These are phyloP conservation scores for Todiramphus chloris DNA, from an alignment of 2,113 vertebrate genomes.

Conservation along the genomic window DNA sequence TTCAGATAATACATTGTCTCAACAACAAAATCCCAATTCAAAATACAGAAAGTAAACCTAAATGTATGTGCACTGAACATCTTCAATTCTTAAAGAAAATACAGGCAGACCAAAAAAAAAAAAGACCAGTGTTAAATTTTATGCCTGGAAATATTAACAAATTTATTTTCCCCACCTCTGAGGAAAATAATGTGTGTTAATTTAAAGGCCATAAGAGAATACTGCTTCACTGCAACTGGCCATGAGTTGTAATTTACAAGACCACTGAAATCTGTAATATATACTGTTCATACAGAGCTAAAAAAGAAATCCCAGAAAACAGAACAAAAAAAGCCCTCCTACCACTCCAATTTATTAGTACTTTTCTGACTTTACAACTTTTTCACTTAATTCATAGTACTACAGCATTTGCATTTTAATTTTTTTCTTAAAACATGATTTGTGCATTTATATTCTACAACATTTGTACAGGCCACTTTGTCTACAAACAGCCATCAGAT, in stretches of 20 bases:
- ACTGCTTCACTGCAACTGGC: neutral
- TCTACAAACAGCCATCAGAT: neutral
- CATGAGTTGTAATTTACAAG: conserved; percentile 19
- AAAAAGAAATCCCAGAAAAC: neutral
- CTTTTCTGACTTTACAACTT: neutral
- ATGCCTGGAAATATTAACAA: conserved; percentile 5
- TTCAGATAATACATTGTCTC: neutral
- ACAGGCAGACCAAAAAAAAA: neutral
- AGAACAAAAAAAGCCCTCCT: neutral
- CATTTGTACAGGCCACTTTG: neutral
- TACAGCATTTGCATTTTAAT: neutral
- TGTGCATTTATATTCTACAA: neutral
- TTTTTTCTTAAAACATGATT: neutral
- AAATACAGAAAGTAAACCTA: conserved; percentile 16
- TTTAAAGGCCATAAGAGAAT: conserved; percentile 32
- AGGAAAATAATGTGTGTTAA: conserved; percentile 31
- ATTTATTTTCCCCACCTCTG: neutral
- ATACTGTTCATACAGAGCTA: neutral
- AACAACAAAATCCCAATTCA: neutral
- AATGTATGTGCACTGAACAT: neutral
- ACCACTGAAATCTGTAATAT: conserved; percentile 3
- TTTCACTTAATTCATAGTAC: neutral
- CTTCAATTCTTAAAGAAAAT: conserved; percentile 15
- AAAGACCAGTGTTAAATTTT: neutral
- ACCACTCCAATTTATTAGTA: neutral